Percentiles rank a stretch among this genome's conserved stretches.
Evolutionary conservation across 2,797 vertebrate genomes (phyloP).

Genomic region (Pachyuromys duprasi): DNA sequence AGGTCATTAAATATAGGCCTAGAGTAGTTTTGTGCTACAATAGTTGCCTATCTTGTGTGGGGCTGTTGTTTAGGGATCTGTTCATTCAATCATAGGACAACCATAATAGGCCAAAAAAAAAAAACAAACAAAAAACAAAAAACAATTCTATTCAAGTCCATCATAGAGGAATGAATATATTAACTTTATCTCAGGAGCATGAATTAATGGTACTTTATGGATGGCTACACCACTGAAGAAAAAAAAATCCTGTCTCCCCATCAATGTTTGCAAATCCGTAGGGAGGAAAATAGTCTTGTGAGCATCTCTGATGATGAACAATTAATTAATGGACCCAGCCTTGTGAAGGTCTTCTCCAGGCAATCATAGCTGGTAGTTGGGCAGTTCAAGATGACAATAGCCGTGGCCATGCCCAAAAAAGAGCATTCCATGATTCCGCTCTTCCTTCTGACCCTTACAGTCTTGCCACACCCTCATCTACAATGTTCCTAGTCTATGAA

Average conservation of each 20-base stretch:
- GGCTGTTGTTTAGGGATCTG: background rate
- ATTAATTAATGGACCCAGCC: background rate
- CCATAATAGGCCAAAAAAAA: background rate
- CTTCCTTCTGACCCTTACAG: background rate
- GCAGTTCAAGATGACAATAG: background rate
- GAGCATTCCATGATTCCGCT: background rate
- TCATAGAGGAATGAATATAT: background rate
- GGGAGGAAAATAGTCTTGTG: background rate
- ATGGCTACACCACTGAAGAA: background rate
- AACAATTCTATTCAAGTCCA: background rate
- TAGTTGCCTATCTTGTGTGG: background rate
- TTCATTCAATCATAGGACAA: background rate
- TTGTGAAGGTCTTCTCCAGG: background rate
- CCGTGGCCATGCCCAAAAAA: background rate
- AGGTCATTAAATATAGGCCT: background rate
- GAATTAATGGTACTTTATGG: background rate
- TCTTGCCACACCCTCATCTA: background rate
- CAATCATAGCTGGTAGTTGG: background rate
- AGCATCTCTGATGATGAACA: background rate
- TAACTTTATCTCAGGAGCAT: background rate
- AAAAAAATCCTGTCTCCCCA: background rate
- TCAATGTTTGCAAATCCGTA: background rate
- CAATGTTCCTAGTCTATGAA: background rate
- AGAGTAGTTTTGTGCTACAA: background rate
- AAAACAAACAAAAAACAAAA: background rate